A percentile compares a stretch with the other conserved stretches of the same genome.
Conservation (phyloP, 2,888 invertebrate genomes). For the Habroteleia sp. region DNA sequence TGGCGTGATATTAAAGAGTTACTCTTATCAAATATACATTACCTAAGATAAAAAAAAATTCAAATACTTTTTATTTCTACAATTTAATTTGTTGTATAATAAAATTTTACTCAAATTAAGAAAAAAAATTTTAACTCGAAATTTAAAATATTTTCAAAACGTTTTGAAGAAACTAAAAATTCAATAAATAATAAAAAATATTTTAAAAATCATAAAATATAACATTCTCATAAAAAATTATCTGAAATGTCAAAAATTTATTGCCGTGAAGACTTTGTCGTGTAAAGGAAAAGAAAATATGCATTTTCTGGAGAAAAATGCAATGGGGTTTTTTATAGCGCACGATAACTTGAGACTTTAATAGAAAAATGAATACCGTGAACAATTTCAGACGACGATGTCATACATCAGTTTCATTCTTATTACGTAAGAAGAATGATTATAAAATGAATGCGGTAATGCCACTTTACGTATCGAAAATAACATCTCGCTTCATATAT, state of each 20-base stretch:
- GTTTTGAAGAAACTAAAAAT: no score
- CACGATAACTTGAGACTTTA: conserved; percentile 15
- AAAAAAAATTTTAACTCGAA: no score
- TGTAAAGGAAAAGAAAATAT: conserved; percentile 27
- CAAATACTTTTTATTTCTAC: no score
- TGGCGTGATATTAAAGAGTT: conserved; percentile 50
- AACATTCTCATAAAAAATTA: conserved; percentile 9
- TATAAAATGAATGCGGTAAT: conserved; percentile 23
- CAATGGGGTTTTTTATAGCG: conserved; percentile 16
- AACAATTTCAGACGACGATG: conserved; percentile 26
- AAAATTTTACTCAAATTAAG: no score
- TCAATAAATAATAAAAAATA: no score
- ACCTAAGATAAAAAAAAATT: not conserved
- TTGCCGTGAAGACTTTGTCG: conserved; percentile 14
- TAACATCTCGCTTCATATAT: conserved; percentile 15
- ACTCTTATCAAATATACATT: conserved; percentile 27
- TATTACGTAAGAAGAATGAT: conserved; percentile 36
- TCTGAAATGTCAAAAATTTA: conserved; percentile 27
- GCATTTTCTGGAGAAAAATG: conserved; percentile 26
- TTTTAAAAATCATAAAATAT: conserved; percentile 13
- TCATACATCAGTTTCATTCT: conserved; percentile 35
- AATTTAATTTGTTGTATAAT: not conserved
- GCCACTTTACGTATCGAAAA: conserved; percentile 22
- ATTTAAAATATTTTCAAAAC: no score
- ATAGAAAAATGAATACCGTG: conserved; percentile 38